These are phyloP conservation scores for Tenthredo amoena DNA, from an alignment of 2,888 invertebrate species.

Conservation along the genomic window DNA sequence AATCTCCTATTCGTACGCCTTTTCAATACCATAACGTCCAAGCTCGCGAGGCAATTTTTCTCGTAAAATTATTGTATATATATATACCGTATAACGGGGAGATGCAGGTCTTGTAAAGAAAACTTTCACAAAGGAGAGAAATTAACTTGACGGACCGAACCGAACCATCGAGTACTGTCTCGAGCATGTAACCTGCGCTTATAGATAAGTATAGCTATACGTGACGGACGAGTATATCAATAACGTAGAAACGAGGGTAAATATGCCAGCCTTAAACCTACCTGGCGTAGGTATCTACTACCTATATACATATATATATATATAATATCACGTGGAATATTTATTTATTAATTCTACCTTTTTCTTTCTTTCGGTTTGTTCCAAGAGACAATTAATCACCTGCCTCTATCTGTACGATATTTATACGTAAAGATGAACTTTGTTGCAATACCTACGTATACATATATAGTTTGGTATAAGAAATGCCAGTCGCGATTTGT, in stretches of 20 bases:
- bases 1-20: neutral
- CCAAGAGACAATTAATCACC: neutral
- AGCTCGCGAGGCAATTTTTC: constrained; percentile 19
- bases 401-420: neutral
- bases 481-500: neutral
- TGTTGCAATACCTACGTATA: neutral
- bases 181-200: neutral
- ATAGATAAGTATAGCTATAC: neutral
- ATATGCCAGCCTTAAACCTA: neutral
- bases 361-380: neutral
- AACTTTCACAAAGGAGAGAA: constrained; percentile 54
- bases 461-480: neutral
- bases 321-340: neutral
- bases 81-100: neutral
- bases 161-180: constrained; percentile 23
- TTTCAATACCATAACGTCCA: neutral
- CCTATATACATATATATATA: too few species aligned
- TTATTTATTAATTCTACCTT: neutral
- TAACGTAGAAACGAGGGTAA: neutral
- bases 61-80: neutral
- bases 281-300: too few species aligned
- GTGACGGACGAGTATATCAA: neutral
- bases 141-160: constrained; percentile 50
- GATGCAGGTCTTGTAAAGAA: constrained; percentile 10
- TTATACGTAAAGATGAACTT: neutral